Evolutionary conservation across 2,113 vertebrate genomes (phyloP).

Genomic region (Callospermophilus lateralis): DNA sequence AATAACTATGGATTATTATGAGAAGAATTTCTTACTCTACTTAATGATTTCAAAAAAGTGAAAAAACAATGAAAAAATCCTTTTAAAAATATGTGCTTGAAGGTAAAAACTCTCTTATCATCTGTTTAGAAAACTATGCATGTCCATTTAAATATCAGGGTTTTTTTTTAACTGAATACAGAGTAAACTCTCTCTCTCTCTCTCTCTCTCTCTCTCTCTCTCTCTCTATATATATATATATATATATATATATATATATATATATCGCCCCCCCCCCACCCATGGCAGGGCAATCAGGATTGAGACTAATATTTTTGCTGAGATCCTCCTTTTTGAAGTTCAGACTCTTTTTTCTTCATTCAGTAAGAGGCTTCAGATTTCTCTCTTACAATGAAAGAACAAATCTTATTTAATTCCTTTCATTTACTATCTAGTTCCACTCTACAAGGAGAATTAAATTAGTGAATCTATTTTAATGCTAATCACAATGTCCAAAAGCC

Average conservation of each 20-base stretch:
- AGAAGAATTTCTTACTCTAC: neutral
- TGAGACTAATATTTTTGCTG: slow-evolving; percentile 11
- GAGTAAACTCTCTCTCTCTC: neutral
- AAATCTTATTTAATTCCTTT: neutral
- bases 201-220: too few relatives aligned
- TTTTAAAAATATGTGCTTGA: slow-evolving; percentile 19
- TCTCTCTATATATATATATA: too few relatives aligned
- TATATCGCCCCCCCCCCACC: too few relatives aligned
- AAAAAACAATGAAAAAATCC: neutral
- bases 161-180: slow-evolving; percentile 9
- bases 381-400: slow-evolving; percentile 5
- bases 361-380: neutral
- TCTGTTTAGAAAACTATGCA: neutral
- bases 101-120: neutral
- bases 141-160: slow-evolving; percentile 23
- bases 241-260: too few relatives aligned
- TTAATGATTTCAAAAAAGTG: slow-evolving; percentile 29
- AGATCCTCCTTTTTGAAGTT: slow-evolving; percentile 4
- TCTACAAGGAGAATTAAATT: neutral
- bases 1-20: neutral
- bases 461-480: neutral
- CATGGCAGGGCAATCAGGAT: neutral
- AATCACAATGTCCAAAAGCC: neutral
- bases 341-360: neutral
- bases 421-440: neutral